Base-by-base conservation (phyloP, 2,888 invertebrate species). In the Drosophila dives region DNA sequence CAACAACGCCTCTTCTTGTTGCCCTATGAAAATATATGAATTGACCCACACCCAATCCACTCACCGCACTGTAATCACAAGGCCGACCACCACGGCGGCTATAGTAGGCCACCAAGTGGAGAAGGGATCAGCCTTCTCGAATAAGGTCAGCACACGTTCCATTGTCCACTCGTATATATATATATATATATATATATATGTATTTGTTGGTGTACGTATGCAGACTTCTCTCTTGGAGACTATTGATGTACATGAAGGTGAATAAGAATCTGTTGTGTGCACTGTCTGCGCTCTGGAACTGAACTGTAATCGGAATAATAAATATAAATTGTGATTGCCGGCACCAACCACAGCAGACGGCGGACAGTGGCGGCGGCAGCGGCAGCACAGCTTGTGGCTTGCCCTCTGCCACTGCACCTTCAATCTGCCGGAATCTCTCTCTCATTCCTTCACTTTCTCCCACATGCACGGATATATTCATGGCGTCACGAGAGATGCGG, bases 101-200 rank as follows among this genome's bases (percentile, higher is more conserved):
- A 94, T 92, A 78, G 94, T 93, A 10, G 95, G 94, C 94, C 94
- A 94, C 95, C 93, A 96, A 86, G 90, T 93, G 64, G 66, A 86
- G 75, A 86, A 93, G 84, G 91, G 95, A 91, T 87, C 94, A 76
- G 92, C 92, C 72, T 92, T 79, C 75, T 92, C 91, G 66, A 93
- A 88, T 69, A 92, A 78, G 72, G 91, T 88, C 85, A 92, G 78
- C 66, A 93, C 64, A 64, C 86, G 90, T 45, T 93, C 92, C 93
- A 93, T 93, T 42, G 4, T 67, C 8, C 49, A 26, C 1, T 53
- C 34, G 11, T 3, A 23, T 36, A 7, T 20, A 7, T 20, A 4
- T 45, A 6, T 42, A 42, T n/a, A 11, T 42, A 1, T 42, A 42
- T 20, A 20, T 33, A 12, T 55, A 32, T 34, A 11, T 10, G 26